Conservation (phyloP, 2,888 invertebrate species). For the Galerucella pusilla region DNA sequence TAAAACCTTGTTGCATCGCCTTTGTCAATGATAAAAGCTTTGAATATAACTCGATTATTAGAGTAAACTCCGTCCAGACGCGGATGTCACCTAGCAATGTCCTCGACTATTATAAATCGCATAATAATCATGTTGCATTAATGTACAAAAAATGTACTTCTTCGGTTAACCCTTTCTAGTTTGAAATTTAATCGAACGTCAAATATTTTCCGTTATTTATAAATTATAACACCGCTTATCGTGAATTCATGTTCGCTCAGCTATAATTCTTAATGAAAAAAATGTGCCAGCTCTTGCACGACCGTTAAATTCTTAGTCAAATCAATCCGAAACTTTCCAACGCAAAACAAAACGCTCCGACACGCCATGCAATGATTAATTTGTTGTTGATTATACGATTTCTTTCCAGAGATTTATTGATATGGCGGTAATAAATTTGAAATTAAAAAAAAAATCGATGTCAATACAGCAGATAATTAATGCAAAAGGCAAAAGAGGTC, state of each 20-base stretch:
- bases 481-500: conserved; percentile 28
- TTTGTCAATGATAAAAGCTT: no score
- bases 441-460: conserved; percentile 29
- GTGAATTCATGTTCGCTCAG: not conserved
- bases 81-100: no score
- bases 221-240: not conserved
- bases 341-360: conserved; percentile 17
- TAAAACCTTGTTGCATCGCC: no score
- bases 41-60: no score
- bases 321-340: conserved; percentile 29
- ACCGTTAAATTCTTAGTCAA: conserved; percentile 25
- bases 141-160: no score
- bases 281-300: conserved; percentile 16
- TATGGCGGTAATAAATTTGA: conserved; percentile 30
- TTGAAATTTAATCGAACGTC: no score
- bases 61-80: no score
- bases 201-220: not conserved
- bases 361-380: conserved; percentile 34
- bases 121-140: no score
- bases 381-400: conserved; percentile 37
- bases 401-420: conserved; percentile 35
- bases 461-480: conserved; percentile 37
- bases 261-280: conserved; percentile 8
- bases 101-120: no score
- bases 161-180: no score